A percentile compares a stretch with the other conserved stretches of the same genome.
These are phyloP conservation scores for Copsychus sechellarum DNA, from an alignment of 2,113 vertebrate genomes.

Conservation along the genomic window DNA sequence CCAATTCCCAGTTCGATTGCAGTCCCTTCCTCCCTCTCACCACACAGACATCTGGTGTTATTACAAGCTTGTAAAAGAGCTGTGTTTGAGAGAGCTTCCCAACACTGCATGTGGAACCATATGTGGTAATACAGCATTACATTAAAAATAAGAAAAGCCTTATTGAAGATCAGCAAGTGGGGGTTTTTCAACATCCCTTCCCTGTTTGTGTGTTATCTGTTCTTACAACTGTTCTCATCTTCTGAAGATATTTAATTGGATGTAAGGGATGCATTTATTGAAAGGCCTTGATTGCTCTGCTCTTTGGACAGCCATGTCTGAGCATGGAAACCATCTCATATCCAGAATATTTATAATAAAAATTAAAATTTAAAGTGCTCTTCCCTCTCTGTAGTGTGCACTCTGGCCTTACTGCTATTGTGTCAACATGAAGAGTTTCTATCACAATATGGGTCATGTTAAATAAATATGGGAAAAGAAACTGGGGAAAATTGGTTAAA, in stretches of 20 bases:
- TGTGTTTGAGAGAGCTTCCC: conserved; percentile 30
- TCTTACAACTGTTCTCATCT: not conserved
- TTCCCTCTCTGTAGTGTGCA: not conserved
- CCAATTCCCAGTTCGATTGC: conserved; percentile 50
- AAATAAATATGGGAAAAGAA: not conserved
- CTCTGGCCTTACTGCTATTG: not conserved
- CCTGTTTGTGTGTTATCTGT: not conserved
- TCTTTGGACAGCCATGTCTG: not conserved
- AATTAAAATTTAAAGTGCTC: not conserved
- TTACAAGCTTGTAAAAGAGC: conserved; percentile 63
- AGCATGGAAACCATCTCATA: not conserved
- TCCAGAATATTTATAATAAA: not conserved
- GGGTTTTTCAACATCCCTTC: not conserved
- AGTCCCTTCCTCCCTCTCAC: not conserved
- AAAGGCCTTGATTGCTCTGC: not conserved
- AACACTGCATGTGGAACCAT: conserved; percentile 6
- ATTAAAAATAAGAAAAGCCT: conserved; percentile 24
- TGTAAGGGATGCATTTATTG: not conserved
- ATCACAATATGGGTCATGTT: not conserved
- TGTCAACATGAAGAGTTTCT: not conserved
- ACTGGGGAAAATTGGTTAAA: fast-evolving
- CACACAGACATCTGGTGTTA: conserved; percentile 64
- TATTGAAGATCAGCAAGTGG: conserved; percentile 19
- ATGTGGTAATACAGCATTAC: conserved; percentile 48
- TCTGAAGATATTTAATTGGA: not conserved